Conservation (phyloP, 2,888 invertebrate genomes). For the Eustalomyia histrio region DNA sequence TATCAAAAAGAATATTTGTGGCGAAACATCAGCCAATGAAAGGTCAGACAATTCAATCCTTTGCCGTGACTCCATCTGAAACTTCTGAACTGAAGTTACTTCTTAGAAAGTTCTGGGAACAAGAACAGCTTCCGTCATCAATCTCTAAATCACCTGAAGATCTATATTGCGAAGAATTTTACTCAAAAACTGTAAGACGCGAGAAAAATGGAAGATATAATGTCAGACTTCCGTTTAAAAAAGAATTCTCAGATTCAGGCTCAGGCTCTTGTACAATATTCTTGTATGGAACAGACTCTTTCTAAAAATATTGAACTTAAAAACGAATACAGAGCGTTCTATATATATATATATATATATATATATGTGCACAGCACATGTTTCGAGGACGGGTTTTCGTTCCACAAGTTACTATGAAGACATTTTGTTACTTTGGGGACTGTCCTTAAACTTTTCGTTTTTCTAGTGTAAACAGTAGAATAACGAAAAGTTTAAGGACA, state of each 20-base stretch:
- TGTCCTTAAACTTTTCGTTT: too few relatives aligned
- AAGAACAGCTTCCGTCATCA: constrained; percentile 11
- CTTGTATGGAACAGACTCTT: constrained; percentile 15
- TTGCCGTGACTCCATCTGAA: not conserved
- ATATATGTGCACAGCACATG: too few relatives aligned
- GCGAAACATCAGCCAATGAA: not conserved
- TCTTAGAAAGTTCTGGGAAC: constrained; percentile 40
- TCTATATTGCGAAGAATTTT: constrained; percentile 19
- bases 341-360: too few relatives aligned
- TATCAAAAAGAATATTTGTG: constrained; percentile 24
- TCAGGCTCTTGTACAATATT: constrained; percentile 14
- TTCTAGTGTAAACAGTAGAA: too few relatives aligned
- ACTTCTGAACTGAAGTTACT: not conserved
- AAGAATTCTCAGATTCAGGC: constrained; percentile 16
- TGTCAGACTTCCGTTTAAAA: constrained; percentile 36
- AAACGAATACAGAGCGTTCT: constrained; percentile 5
- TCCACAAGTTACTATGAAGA: too few relatives aligned
- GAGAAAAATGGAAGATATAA: constrained; percentile 16
- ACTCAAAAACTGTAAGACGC: constrained; percentile 12
- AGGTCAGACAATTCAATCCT: not conserved
- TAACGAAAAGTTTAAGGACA: too few relatives aligned
- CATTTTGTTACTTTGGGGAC: too few relatives aligned
- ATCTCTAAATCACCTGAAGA: constrained; percentile 3
- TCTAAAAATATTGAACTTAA: constrained; percentile 9
- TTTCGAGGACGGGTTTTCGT: too few relatives aligned